A percentile compares a stretch with the other conserved stretches of the same genome.
These are phyloP conservation scores for Drosophila paramelanica DNA, from an alignment of 2,888 invertebrate species.

Conservation along the genomic window DNA sequence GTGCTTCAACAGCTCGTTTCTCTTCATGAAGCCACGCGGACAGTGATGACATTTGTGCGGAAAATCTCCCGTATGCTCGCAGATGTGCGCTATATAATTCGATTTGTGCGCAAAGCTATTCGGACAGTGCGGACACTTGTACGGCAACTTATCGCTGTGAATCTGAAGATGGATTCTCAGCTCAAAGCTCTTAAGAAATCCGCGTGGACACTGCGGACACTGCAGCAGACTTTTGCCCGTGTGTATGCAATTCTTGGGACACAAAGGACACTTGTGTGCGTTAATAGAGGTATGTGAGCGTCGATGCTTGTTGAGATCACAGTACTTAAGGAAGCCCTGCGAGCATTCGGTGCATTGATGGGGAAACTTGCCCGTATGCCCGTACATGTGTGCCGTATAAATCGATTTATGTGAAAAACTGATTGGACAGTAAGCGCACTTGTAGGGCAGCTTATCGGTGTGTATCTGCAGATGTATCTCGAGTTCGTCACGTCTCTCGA, in stretches of 20 bases:
- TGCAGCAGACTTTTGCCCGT: slow-evolving; percentile 5
- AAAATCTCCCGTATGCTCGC: slow-evolving; percentile 24
- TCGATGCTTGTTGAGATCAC: slow-evolving; percentile 9
- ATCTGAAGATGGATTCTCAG: slow-evolving; percentile 37
- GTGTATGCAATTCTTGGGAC: slow-evolving; percentile 14
- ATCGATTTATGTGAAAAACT: slow-evolving; percentile 33
- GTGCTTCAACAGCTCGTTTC: neutral
- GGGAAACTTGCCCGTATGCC: slow-evolving; percentile 24
- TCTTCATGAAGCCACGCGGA: neutral
- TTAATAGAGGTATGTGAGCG: slow-evolving; percentile 2
- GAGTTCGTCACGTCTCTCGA: slow-evolving; percentile 25
- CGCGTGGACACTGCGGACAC: slow-evolving; percentile 31
- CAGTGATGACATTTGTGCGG: neutral
- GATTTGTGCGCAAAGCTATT: slow-evolving; percentile 38
- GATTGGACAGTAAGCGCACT: slow-evolving; percentile 27
- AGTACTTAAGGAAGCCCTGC: slow-evolving; percentile 15
- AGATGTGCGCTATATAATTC: slow-evolving; percentile 19
- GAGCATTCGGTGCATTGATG: slow-evolving; percentile 23
- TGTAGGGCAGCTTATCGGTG: slow-evolving; percentile 23
- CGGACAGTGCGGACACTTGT: slow-evolving; percentile 38
- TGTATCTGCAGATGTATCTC: slow-evolving; percentile 36
- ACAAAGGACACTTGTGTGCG: neutral
- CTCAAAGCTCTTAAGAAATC: slow-evolving; percentile 16
- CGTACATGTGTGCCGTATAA: slow-evolving; percentile 21
- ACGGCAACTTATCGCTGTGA: slow-evolving; percentile 25